Evolutionary conservation across 2,888 invertebrate genomes (phyloP), one percentile per base, ranked within the genome.

Genomic region (Erpobdella octoculata): DNA sequence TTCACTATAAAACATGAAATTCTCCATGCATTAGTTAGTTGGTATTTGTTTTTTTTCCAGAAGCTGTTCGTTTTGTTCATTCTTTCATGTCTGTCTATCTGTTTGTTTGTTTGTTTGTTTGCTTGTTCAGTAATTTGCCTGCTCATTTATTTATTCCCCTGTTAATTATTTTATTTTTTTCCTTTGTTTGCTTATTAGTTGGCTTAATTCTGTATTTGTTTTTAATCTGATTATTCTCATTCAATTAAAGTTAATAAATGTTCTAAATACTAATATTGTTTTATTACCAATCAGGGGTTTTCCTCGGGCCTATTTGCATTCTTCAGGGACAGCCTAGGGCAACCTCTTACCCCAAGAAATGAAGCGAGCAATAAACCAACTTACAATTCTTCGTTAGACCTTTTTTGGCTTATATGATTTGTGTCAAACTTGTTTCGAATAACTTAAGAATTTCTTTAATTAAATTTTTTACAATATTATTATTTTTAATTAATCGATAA

Each of bases 1-100:
- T 94, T 96, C 0, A 97, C 96, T 0, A 94, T 98, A 18, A 97
- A 97, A 81, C 98, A 98, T 83, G 98, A 98, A 84, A 96, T 98
- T 82, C 86, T 97, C 0, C 98, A 98, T 84, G 97, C 98, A 0
- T 85, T 98, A 66, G 85, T 84, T 76, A 76, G 80, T 77, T 31
- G 6, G 8, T 48, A 68, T n/a, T 59, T 12, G 15, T n/a, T 59
- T 33, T 41, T 15, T n/a, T 41, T n/a, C n/a, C n/a, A n/a, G n/a
- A n/a, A n/a, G n/a, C n/a, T n/a, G 46, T 46, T 25, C 1, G 28
- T n/a, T 18, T 62, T 62, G 33, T 62, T 18, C n/a, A n/a, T n/a
- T n/a, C 6, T n/a, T 68, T 36, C n/a, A 41, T 41, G 12, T n/a
- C n/a, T n/a, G n/a, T n/a, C n/a, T n/a, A n/a, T n/a, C n/a, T n/a